Evolutionary conservation across 2,797 vertebrate species (phyloP), one percentile per base, ranked within the genome.

Genomic region (Darevskia mixta): DNA sequence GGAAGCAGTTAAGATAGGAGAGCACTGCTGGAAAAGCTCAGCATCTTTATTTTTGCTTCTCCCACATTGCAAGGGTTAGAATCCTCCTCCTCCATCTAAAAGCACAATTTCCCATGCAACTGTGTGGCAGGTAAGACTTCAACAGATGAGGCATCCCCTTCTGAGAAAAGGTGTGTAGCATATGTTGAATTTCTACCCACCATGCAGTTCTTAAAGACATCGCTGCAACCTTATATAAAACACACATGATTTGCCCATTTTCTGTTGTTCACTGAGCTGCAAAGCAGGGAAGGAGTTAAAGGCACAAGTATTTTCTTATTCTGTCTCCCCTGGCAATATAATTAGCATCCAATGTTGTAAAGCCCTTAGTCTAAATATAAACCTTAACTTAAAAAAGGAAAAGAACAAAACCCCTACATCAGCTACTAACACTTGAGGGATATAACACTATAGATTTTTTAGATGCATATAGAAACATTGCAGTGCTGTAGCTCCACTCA

Each of bases 341-440:
- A 87, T 72, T 87, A 87, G 69, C 25, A 82, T 75, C 55, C 79
- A 72, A 8, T 75, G 20, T 82, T 75, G 38, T 75, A 73, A 87
- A 82, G 20, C 93, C 85, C 92, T 94, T 92, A 93, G 90, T 92
- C 92, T 95, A 95, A 95, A 94, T 95, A 95, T 95, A 91, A 72
- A 75, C 18, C 79, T 64, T 73, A 75, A 73, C 29, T 73, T 66
- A 9, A 61, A 49, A 43, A 45, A n/a, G 32, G 27, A 84, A 72
- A 78, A 85, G 93, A 94, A 95, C 94, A 91, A 93, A 95, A 93
- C 91, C 94, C 80, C 32, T 0, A 8, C 90, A 93, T 94, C 92
- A 93, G 92, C 92, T 87, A 84, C 82, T 73, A 89, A 89, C 76
- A 89, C 75, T 85, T 86, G 93, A 89, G 61, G 45, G 45, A 49